Percentiles rank a stretch among this genome's conserved stretches.
These are phyloP conservation scores for Pampus argenteus DNA, from an alignment of 2,797 vertebrate genomes.

Conservation along the genomic window DNA sequence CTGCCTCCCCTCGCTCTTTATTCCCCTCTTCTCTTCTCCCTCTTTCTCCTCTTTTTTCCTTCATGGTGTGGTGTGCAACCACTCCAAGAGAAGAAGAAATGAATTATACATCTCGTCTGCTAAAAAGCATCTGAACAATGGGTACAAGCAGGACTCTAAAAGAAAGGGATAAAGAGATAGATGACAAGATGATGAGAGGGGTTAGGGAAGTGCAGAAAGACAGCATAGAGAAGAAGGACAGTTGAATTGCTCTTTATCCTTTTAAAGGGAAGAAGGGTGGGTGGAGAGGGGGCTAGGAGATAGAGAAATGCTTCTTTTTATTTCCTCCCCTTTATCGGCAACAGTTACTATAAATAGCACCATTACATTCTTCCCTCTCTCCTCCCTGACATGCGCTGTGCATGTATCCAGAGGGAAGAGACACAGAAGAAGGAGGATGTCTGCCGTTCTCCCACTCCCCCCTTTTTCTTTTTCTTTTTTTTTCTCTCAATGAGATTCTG, in stretches of 20 bases:
- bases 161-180: slow-evolving; percentile 31
- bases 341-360: slow-evolving; percentile 84
- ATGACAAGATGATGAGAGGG: slow-evolving; percentile 53
- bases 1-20: slow-evolving; percentile 17
- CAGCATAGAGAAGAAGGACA: slow-evolving; percentile 31
- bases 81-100: slow-evolving; percentile 53
- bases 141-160: slow-evolving; percentile 32
- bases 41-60: slow-evolving; percentile 20
- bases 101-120: slow-evolving; percentile 73
- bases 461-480: not conserved
- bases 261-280: slow-evolving; percentile 16
- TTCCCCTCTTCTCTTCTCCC: slow-evolving; percentile 21
- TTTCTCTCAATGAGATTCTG: slow-evolving; percentile 52
- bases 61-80: slow-evolving; percentile 51
- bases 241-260: slow-evolving; percentile 20
- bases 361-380: slow-evolving; percentile 68
- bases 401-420: slow-evolving; percentile 24
- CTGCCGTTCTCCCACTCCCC: slow-evolving; percentile 22
- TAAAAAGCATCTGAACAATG: slow-evolving; percentile 63
- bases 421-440: slow-evolving; percentile 43
- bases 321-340: slow-evolving; percentile 66
- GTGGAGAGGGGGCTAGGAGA: slow-evolving; percentile 36
- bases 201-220: slow-evolving; percentile 7
- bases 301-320: slow-evolving; percentile 35
- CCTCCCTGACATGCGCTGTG: slow-evolving; percentile 72